Evolutionary conservation across 2,797 vertebrate genomes (phyloP).

Genomic region (Phalanger gymnotis): DNA sequence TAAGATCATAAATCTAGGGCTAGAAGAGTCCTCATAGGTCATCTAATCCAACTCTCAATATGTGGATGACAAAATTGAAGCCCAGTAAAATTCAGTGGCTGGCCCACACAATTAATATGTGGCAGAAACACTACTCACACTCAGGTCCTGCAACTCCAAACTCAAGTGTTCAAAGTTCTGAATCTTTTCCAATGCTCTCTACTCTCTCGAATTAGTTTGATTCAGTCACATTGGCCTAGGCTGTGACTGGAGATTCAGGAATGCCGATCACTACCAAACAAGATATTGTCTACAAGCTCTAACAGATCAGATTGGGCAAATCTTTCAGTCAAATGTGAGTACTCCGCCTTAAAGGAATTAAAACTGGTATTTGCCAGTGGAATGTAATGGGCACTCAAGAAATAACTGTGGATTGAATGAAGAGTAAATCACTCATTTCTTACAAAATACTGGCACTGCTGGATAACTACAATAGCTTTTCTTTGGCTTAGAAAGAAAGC

Average conservation of each 20-base stretch:
- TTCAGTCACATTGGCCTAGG: background rate
- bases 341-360: background rate
- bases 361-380: slow-evolving; percentile 1
- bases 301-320: background rate
- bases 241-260: slow-evolving; percentile 31
- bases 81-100: background rate
- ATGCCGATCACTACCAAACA: background rate
- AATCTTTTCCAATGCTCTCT: background rate
- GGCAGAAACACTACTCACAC: background rate
- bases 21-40: background rate
- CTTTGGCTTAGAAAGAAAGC: background rate
- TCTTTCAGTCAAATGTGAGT: slow-evolving; percentile 4
- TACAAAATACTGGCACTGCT: slow-evolving; percentile 11
- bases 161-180: background rate
- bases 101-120: background rate
- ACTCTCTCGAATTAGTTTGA: background rate
- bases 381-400: background rate
- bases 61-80: background rate
- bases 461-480: background rate
- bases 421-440: slow-evolving; percentile 18
- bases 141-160: background rate
- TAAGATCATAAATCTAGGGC: background rate
- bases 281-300: background rate
- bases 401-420: background rate
- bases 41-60: background rate